phyloP scores from a whole-genome alignment of 2,888 invertebrate species.

The Luperina testacea region DNA sequence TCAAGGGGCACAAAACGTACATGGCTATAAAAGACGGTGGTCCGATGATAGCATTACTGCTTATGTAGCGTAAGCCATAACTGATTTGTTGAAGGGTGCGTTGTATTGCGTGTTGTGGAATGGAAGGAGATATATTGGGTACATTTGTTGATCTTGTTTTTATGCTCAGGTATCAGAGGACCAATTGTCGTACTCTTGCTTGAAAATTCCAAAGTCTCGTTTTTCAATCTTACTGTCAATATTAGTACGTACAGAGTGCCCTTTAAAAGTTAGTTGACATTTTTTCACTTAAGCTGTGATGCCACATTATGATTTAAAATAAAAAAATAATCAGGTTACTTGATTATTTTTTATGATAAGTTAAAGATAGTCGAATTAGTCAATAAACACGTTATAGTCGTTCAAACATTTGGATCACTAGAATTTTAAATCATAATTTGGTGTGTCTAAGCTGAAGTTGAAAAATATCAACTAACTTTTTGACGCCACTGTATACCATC shows the following conservation, averaged over 20 bases:
- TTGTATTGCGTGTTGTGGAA: conserved; percentile 36
- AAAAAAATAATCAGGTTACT: too few relatives aligned
- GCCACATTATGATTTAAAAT: background rate
- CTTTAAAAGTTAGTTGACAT: background rate
- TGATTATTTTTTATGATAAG: background rate
- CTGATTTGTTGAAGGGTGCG: conserved; percentile 67
- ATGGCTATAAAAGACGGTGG: conserved; percentile 74
- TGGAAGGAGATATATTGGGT: conserved; percentile 13
- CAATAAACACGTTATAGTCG: too few relatives aligned
- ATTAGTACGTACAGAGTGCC: background rate
- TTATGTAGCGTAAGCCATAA: conserved; percentile 77
- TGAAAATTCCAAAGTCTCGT: background rate
- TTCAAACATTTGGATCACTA: too few relatives aligned
- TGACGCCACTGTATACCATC: background rate
- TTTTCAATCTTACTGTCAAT: background rate
- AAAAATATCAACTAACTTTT: too few relatives aligned
- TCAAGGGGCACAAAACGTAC: conserved; percentile 70
- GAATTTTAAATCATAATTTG: too few relatives aligned
- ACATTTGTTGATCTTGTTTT: conserved; percentile 2
- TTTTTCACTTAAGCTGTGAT: background rate
- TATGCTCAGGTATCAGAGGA: background rate
- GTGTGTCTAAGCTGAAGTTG: too few relatives aligned
- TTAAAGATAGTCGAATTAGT: too few relatives aligned
- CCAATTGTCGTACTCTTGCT: background rate
- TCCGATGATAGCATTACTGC: conserved; percentile 75